Evolutionary conservation across 2,113 vertebrate species (phyloP).

Genomic region (Platichthys flesus): DNA sequence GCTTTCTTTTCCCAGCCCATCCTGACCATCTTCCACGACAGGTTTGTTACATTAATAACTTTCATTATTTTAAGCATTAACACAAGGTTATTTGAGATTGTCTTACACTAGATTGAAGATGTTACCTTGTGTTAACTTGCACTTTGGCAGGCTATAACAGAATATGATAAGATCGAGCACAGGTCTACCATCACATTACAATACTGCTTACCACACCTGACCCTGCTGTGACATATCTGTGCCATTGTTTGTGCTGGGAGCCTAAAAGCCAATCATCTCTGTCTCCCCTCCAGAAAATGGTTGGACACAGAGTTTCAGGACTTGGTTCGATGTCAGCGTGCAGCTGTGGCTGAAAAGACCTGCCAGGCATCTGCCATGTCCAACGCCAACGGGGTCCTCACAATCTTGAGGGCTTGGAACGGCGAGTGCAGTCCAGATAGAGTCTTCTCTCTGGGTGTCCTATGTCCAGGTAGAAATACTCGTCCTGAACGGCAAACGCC

Average conservation of each 20-base stretch:
- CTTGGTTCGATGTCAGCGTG: constrained; percentile 55
- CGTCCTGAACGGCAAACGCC: background rate
- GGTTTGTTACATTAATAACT: constrained; percentile 69
- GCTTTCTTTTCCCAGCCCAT: constrained; percentile 79
- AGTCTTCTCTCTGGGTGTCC: constrained; percentile 87
- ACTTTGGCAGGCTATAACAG: no score
- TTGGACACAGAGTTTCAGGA: constrained; percentile 80
- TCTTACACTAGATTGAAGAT: no score
- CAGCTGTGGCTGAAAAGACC: constrained; percentile 56
- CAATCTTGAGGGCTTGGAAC: constrained; percentile 86
- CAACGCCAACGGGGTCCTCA: constrained; percentile 80
- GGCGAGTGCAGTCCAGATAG: constrained; percentile 75
- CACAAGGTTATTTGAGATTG: no score
- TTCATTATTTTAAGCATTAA: no score
- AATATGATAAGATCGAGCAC: background rate
- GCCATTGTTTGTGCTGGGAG: background rate
- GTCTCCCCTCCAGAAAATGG: constrained; percentile 82
- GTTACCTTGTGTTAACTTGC: no score
- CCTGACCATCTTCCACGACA: constrained; percentile 83
- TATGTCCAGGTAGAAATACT: constrained; percentile 82
- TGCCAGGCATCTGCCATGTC: constrained; percentile 73
- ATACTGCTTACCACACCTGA: background rate
- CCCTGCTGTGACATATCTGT: background rate
- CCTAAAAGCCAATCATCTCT: background rate
- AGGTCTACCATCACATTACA: background rate